Conservation (phyloP, 2,797 vertebrate genomes). For the Smutsia temminckii region DNA sequence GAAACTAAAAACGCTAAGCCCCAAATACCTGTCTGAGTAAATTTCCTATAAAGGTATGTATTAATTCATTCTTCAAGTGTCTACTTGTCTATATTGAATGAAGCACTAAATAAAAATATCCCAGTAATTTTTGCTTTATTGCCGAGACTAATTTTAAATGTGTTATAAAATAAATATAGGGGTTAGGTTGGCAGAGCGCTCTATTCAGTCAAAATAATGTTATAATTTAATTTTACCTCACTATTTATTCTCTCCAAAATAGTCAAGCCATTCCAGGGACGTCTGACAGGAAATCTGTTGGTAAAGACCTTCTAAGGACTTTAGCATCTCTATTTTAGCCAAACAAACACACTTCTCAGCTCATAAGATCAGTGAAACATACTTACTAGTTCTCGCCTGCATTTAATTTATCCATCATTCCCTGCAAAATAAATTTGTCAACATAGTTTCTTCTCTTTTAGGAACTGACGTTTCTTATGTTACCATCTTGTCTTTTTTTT, state of each 20-base stretch:
- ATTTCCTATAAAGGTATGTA: background rate
- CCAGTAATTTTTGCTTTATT: too few species aligned
- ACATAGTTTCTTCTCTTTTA: background rate
- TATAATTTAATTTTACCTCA: background rate
- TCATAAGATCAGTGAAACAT: background rate
- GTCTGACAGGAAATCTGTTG: background rate
- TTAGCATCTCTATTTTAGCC: background rate
- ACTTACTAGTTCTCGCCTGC: background rate
- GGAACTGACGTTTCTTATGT: background rate
- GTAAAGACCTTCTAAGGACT: background rate
- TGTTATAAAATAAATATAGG: background rate
- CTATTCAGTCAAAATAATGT: background rate
- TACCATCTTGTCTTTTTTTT: background rate
- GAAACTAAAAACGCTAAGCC: background rate
- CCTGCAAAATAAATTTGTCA: constrained; percentile 8
- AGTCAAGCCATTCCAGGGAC: background rate
- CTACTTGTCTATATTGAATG: background rate
- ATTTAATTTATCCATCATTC: background rate
- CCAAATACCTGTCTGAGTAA: background rate
- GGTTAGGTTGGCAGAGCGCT: background rate
- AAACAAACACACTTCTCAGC: background rate
- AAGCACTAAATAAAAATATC: background rate
- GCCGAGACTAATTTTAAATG: background rate
- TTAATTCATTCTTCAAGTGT: background rate
- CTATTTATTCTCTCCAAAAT: background rate